A percentile compares a stretch with the other conserved stretches of the same genome.
Conservation (phyloP, 2,888 invertebrate species). For the Rhagonycha lutea region DNA sequence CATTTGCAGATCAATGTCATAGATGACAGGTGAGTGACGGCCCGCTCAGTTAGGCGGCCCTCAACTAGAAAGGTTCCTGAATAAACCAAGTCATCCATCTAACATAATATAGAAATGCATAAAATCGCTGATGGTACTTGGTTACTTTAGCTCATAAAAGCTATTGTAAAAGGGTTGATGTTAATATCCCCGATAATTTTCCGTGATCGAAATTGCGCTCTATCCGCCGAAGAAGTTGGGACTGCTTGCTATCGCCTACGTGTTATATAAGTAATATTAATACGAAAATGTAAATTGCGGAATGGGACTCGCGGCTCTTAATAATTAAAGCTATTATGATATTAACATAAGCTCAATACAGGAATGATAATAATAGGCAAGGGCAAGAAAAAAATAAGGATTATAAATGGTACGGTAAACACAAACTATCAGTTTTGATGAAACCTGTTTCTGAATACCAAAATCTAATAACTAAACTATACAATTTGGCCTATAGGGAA, state of each 20-base stretch:
- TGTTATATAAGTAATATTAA: not conserved
- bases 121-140: not conserved
- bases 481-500: not conserved
- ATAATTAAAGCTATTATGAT: not conserved
- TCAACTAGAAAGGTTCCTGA: conserved; percentile 33
- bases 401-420: not conserved
- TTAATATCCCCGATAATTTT: not conserved
- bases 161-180: not conserved
- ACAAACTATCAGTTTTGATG: not conserved
- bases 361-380: not conserved
- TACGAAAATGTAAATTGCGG: not conserved
- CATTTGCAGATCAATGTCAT: conserved; percentile 43
- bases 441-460: not conserved
- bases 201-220: not conserved
- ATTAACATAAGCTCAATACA: not conserved
- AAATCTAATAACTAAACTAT: not conserved
- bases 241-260: no score
- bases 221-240: not conserved
- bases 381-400: not conserved
- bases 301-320: not conserved
- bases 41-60: conserved; percentile 35
- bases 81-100: conserved; percentile 21
- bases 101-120: not conserved
- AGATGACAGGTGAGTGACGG: conserved; percentile 42
- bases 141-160: not conserved